Conservation (phyloP, 2,888 invertebrate species). For the Ochropacha duplaris region DNA sequence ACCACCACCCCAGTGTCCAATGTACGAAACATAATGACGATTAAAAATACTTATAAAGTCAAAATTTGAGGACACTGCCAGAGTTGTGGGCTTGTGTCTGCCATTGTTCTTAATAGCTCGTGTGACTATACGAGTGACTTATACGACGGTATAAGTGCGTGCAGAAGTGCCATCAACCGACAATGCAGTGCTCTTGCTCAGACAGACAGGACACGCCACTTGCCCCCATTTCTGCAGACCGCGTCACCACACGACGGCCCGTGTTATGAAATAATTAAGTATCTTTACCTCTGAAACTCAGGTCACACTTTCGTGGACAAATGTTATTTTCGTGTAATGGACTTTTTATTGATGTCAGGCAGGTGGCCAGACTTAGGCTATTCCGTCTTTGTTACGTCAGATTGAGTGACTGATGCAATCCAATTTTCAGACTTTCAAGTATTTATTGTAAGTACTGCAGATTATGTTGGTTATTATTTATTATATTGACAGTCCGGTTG, state of each 20-base stretch:
- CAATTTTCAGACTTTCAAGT: not conserved
- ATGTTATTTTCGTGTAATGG: not conserved
- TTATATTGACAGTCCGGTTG: too few species aligned
- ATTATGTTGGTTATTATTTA: too few species aligned
- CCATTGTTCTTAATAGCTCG: not conserved
- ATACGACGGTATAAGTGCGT: not conserved
- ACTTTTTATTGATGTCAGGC: not conserved
- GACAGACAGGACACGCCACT: constrained; percentile 64
- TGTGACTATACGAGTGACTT: too few species aligned
- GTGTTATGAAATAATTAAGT: constrained; percentile 15
- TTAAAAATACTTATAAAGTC: too few species aligned
- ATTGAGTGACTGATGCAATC: not conserved
- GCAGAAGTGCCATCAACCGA: constrained; percentile 10
- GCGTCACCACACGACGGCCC: constrained; percentile 22
- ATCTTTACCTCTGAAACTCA: constrained; percentile 3
- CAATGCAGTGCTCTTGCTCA: constrained; percentile 20
- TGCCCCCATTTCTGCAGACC: constrained; percentile 43
- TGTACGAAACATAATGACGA: too few species aligned
- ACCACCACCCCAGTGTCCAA: too few species aligned
- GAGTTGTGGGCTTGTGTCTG: not conserved
- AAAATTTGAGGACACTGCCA: too few species aligned
- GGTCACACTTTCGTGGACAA: not conserved
- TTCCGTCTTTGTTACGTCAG: not conserved
- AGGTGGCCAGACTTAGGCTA: not conserved
- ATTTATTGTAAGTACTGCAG: not conserved